Base-by-base conservation (phyloP, 2,113 vertebrate genomes). In the Rousettus leschenaultii region DNA sequence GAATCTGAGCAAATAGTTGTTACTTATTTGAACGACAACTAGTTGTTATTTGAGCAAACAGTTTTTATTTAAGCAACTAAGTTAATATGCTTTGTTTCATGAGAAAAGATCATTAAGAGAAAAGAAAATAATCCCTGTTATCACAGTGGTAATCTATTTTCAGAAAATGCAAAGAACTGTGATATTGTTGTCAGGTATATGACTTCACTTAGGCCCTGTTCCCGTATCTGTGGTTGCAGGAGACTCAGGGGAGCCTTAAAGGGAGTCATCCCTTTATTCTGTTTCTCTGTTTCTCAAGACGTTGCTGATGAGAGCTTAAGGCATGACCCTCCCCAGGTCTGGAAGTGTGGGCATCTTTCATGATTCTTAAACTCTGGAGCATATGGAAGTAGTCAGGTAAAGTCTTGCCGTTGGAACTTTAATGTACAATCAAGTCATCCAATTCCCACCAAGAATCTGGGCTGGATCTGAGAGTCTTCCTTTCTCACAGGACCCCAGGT, bases 311-410 rank as follows among this genome's bases (percentile, higher is more conserved):
- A 38, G 59, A 30, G 3, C 7, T 4, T 21, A 70, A 9, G 43
- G 22, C 5, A n/a, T 4, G 4, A 15, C 53, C 9, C 14, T 57
- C 15, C 16, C 48, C 21, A 63, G 53, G 18, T 13, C 26, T 16
- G 22, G 57, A 10, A 35, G 24, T 7, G 13, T 38, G 19, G 14
- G 26, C 0, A 12, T 74, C 30, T 71, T 43, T 35, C 6, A 4
- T 22, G 40, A 83, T 5, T 77, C 19, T 78, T 33, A 26, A 5
- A n/a, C 10, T 3, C 48, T 6, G 15, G 51, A 22, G 16, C 28
- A 0, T 0, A 6, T 1, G 53, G 30, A 57, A 13, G 28, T 30
- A 6, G 66, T 2, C 66, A 2, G 26, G n/a, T 4, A 19, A 51
- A 55, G 40, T n/a, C 14, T 0, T 4, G 30, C 83, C 24, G 22